A percentile compares a stretch with the other conserved stretches of the same genome.
phyloP scores from a whole-genome alignment of 2,888 invertebrate genomes.

The Sphecodes monilicornis region DNA sequence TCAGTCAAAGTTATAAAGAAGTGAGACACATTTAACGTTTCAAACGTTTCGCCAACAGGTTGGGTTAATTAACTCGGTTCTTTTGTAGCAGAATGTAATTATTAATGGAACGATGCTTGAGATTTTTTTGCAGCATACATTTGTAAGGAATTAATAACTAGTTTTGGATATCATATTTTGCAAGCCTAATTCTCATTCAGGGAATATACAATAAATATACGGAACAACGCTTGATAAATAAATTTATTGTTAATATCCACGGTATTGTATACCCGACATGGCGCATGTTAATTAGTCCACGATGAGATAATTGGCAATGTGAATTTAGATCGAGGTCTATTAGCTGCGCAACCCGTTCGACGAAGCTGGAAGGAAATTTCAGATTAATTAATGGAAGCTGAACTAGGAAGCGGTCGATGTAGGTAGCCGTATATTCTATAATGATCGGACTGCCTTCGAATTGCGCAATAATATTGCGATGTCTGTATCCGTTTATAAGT shows the following conservation, averaged over 20 bases:
- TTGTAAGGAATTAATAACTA: too few species aligned
- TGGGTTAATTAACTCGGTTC: too few species aligned
- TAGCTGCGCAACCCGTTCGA: slow-evolving; percentile 56
- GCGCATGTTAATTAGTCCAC: slow-evolving; percentile 64
- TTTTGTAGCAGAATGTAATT: too few species aligned
- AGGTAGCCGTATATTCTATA: slow-evolving; percentile 34
- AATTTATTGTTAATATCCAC: slow-evolving; percentile 18
- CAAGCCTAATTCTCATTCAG: too few species aligned
- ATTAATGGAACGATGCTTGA: too few species aligned
- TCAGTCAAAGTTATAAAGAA: too few species aligned
- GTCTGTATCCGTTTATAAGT: neutral
- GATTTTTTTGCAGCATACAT: too few species aligned
- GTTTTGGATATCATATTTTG: too few species aligned
- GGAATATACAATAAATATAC: too few species aligned
- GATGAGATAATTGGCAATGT: slow-evolving; percentile 66
- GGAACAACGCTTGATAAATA: too few species aligned
- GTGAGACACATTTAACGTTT: too few species aligned
- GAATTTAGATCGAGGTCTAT: slow-evolving; percentile 65
- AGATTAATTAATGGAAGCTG: slow-evolving; percentile 69
- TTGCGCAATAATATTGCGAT: slow-evolving; percentile 27
- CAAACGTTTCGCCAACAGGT: too few species aligned
- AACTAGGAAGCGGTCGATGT: slow-evolving; percentile 56
- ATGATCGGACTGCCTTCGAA: slow-evolving; percentile 34
- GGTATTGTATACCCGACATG: slow-evolving; percentile 33
- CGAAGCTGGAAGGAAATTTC: slow-evolving; percentile 66